Conservation (phyloP, 2,888 invertebrate genomes). For the Drosophila pegasa region DNA sequence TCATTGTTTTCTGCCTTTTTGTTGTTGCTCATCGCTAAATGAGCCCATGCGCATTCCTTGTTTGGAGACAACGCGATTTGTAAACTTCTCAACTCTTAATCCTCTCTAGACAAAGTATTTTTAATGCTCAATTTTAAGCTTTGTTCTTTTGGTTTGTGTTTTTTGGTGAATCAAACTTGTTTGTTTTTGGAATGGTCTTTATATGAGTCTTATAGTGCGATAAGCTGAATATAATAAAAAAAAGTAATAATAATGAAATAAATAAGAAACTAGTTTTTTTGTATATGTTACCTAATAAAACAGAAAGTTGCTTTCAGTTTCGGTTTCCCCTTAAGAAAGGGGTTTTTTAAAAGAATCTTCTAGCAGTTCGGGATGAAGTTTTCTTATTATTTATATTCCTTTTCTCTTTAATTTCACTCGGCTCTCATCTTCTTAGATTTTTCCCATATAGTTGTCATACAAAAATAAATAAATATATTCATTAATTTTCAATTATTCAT, state of each 20-base stretch:
- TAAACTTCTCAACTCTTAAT: constrained; percentile 76
- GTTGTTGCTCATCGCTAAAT: constrained; percentile 18
- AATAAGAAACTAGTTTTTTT: not conserved
- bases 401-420: too few species aligned
- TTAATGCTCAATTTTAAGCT: constrained; percentile 40
- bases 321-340: too few species aligned
- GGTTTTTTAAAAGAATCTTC: too few species aligned
- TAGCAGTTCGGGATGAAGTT: too few species aligned
- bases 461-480: not conserved
- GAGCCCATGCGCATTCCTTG: constrained; percentile 44
- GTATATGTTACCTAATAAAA: not conserved
- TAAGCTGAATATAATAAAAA: too few species aligned
- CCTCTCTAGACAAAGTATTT: constrained; percentile 79
- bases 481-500: not conserved
- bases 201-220: not conserved
- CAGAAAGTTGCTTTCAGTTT: too few species aligned
- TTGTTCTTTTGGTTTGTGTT: constrained; percentile 28
- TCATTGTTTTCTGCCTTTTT: constrained; percentile 21
- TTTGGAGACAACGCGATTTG: constrained; percentile 73
- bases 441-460: not conserved
- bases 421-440: too few species aligned
- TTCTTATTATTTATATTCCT: too few species aligned
- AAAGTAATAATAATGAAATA: too few species aligned
- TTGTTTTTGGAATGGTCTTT: not conserved
- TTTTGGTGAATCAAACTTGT: constrained; percentile 5